Evolutionary conservation across 2,888 invertebrate genomes (phyloP).

Genomic region (Pristionchus arcanus): DNA sequence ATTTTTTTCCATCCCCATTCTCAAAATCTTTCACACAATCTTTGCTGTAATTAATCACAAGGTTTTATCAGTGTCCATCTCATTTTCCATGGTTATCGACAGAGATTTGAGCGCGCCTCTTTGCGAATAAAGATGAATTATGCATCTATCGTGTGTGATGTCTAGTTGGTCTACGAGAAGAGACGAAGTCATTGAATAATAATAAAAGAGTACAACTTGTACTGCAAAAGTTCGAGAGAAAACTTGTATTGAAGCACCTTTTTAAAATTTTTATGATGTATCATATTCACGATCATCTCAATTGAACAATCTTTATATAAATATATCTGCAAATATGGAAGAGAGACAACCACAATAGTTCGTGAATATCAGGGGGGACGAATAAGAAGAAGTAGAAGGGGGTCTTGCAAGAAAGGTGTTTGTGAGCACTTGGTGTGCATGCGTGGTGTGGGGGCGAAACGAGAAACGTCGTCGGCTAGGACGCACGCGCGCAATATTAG

Average conservation of each 20-base stretch:
- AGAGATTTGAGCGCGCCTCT: not conserved
- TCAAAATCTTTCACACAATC: not conserved
- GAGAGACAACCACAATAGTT: conserved; percentile 48
- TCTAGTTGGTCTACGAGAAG: too few species aligned
- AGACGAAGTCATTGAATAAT: too few species aligned
- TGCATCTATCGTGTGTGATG: not conserved
- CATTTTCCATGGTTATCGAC: conserved; percentile 11
- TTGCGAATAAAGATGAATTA: conserved; percentile 13
- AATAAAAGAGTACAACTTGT: not conserved
- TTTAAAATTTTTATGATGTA: not conserved
- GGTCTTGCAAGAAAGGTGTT: not conserved
- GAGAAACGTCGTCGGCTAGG: not conserved
- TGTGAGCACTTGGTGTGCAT: not conserved
- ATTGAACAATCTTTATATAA: conserved; percentile 48
- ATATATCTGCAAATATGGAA: conserved; percentile 34
- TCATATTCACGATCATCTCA: not conserved
- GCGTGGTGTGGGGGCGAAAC: not conserved
- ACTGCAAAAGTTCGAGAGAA: not conserved
- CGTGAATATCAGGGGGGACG: conserved; percentile 31
- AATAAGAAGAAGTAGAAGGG: not conserved
- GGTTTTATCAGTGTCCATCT: conserved; percentile 6
- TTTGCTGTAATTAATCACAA: conserved; percentile 34
- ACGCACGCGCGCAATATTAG: conserved; percentile 25
- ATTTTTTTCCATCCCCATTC: not conserved
- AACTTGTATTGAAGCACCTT: too few species aligned